These are phyloP conservation scores for Marisa cornuarietis DNA, from an alignment of 1,140 invertebrate genomes.

Conservation along the genomic window DNA sequence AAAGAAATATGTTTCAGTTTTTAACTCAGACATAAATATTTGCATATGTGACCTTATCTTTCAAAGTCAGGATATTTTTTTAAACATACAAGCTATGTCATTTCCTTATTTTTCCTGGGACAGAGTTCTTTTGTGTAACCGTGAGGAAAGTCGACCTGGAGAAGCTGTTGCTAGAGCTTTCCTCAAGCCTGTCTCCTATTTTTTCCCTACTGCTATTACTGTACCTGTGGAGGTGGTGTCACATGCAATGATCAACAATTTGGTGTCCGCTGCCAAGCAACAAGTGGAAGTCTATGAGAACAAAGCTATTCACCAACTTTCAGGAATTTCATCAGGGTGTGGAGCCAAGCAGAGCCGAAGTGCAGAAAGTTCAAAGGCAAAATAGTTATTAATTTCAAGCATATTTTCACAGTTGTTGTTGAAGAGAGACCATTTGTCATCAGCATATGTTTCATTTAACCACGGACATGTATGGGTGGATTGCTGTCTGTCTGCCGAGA, in stretches of 20 bases:
- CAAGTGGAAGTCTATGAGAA: constrained; percentile 51
- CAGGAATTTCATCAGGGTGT: constrained; percentile 42
- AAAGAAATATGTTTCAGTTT: too few species aligned
- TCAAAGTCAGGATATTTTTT: neutral
- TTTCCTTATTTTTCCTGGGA: too few species aligned
- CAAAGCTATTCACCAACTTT: constrained; percentile 57
- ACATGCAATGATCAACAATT: constrained; percentile 58
- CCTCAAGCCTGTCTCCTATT: constrained; percentile 54
- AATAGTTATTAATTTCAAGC: neutral
- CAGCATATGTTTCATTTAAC: too few species aligned
- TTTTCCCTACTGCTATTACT: constrained; percentile 61
- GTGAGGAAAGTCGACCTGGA: constrained; percentile 55
- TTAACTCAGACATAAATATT: too few species aligned
- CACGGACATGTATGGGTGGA: too few species aligned
- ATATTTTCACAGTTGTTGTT: too few species aligned
- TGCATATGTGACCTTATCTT: neutral
- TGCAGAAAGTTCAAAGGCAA: constrained; percentile 21
- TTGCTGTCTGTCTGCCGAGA: too few species aligned
- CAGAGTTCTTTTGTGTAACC: constrained; percentile 58
- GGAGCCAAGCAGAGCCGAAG: constrained; percentile 15
- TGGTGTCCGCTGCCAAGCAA: constrained; percentile 30
- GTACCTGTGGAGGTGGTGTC: constrained; percentile 55
- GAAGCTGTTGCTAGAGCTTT: constrained; percentile 51
- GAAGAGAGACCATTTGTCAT: too few species aligned
- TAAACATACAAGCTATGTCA: constrained; percentile 14